Percentiles rank a stretch among this genome's conserved stretches.
Evolutionary conservation across 2,888 invertebrate genomes (phyloP).

Genomic region (Eurois occulta): DNA sequence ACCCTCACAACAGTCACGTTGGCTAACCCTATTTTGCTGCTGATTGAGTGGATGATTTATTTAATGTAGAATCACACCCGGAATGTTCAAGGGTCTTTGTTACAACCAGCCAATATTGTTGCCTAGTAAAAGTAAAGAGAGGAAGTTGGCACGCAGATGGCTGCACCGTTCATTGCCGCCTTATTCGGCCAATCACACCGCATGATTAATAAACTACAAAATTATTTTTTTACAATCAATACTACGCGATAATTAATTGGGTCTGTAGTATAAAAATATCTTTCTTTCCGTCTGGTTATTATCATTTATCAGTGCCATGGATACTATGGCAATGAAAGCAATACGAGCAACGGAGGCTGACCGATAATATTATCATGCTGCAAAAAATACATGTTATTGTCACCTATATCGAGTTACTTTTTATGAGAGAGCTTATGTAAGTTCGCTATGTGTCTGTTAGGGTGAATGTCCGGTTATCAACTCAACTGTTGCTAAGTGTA

Average conservation of each 20-base stretch:
- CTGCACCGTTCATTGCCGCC: background rate
- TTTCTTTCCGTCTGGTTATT: slow-evolving; percentile 51
- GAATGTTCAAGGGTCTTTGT: background rate
- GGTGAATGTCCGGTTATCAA: slow-evolving; percentile 74
- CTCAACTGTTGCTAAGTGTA: slow-evolving; percentile 72
- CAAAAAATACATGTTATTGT: slow-evolving; percentile 66
- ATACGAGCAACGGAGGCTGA: slow-evolving; percentile 63
- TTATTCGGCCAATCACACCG: slow-evolving; percentile 7
- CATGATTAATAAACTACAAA: slow-evolving; percentile 39
- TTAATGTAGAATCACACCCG: background rate
- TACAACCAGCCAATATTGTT: background rate
- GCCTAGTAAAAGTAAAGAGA: background rate
- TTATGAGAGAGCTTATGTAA: slow-evolving; percentile 66
- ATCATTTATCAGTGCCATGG: slow-evolving; percentile 68
- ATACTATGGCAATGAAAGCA: slow-evolving; percentile 61
- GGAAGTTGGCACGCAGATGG: no score
- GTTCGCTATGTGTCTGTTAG: slow-evolving; percentile 57
- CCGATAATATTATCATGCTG: slow-evolving; percentile 67
- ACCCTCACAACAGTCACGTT: slow-evolving; percentile 1
- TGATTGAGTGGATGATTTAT: background rate
- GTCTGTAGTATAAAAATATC: slow-evolving; percentile 56
- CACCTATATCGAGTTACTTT: slow-evolving; percentile 71
- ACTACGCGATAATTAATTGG: slow-evolving; percentile 28
- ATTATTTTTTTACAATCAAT: slow-evolving; percentile 36
- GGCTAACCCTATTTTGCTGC: background rate